Evolutionary conservation across 1,140 invertebrate species (phyloP), one percentile per base, ranked within the genome.

Genomic region (Nixonia krombeini): DNA sequence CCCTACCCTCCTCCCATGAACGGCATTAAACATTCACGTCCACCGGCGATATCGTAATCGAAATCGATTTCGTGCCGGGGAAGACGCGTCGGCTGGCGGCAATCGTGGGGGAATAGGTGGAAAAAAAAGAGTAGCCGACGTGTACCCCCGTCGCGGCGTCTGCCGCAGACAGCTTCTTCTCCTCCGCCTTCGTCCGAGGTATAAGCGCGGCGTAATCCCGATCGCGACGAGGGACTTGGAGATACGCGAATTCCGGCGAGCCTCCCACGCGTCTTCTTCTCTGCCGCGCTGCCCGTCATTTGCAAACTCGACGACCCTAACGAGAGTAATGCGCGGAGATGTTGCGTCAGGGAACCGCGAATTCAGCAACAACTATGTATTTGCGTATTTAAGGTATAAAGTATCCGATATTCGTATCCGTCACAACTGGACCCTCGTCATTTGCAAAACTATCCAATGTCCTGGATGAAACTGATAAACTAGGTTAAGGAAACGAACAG

Each of bases 1-100:
- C n/a, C n/a, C n/a, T n/a, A n/a, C n/a, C n/a, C n/a, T n/a, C n/a
- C n/a, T n/a, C 21, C 21, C 40, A 42, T 42, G 40, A 42, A 42
- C 23, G 40, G 40, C 40, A 42, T 42, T 42, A 42, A 42, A 42
- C 25, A 42, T 42, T 42, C 40, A 42, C 18, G 40, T 42, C 40
- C 12, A 42, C 17, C 40, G 40, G 21, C 21, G 21, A 21, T 42
- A 42, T 42, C 40, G 40, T 42, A 42, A 42, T 42, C 40, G 40
- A 42, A 42, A 42, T 42, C 40, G 40, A 42, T 42, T 42, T 42
- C 40, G 40, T 42, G 40, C 21, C 40, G 40, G 25, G 40, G 12
- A 42, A 21, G 40, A 42, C 40, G 40, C 40, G 18, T 42, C 18
- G 40, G 40, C 21, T 42, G 40, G 21, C 40, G 40, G 40, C 40